phyloP scores from a whole-genome alignment of 2,113 vertebrate species.

The Anoura caudifer region DNA sequence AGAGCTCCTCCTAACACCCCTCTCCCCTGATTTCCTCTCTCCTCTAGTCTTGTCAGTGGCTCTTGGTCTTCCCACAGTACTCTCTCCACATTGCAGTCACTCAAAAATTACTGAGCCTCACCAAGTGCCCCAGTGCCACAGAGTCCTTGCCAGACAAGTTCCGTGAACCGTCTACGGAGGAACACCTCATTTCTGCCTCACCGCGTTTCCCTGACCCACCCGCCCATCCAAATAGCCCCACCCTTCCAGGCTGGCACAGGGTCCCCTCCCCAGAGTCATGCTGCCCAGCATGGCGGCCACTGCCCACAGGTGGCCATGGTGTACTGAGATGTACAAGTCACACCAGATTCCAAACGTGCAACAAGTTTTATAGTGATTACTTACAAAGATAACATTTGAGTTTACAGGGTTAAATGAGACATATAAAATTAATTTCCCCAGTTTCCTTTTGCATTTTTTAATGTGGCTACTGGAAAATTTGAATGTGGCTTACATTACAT shows the following conservation, averaged over 20 bases:
- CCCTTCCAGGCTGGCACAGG: background rate
- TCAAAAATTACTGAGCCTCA: background rate
- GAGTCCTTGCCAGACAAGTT: background rate
- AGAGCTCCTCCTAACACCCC: background rate
- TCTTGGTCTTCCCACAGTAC: background rate
- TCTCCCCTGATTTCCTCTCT: background rate
- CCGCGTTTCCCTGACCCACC: fast-evolving
- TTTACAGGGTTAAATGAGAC: background rate
- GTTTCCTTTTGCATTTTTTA: background rate
- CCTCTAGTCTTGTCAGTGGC: background rate
- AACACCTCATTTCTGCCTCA: background rate
- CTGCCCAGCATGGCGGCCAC: fast-evolving
- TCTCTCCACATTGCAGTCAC: background rate
- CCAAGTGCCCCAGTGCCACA: background rate
- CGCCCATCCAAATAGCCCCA: background rate
- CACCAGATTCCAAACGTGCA: background rate
- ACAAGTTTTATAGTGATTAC: background rate
- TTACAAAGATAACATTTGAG: background rate
- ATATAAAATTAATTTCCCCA: background rate
- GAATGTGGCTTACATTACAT: background rate
- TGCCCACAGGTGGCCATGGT: background rate
- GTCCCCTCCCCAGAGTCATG: too few relatives aligned
- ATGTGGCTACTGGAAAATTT: background rate
- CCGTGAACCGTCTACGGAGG: background rate
- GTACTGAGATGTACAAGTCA: too few relatives aligned